Evolutionary conservation across 1,140 invertebrate species (phyloP), one percentile per base, ranked within the genome.

Genomic region (Acromyrmex charruanus): DNA sequence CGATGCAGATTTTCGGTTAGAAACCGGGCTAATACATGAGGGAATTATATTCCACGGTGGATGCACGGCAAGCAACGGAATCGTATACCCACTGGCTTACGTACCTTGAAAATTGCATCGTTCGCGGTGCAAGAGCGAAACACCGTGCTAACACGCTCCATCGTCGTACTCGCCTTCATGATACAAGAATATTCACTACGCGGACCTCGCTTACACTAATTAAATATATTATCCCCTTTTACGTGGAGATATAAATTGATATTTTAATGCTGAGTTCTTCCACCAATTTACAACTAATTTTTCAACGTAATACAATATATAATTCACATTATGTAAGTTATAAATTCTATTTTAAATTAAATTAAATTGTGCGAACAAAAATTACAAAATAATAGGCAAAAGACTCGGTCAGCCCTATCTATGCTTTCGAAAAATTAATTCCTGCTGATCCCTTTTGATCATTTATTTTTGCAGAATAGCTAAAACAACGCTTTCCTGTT

Each of bases 71-170:
- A 25, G 69, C 25, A 61, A 74, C 69, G 25, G 18, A 75, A 84
- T 75, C 69, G 55, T 69, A 51, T 84, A 74, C 39, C 39, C 10
- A 44, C 80, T 51, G 44, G 39, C 69, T 84, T 84, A 75, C 69
- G 80, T 84, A 75, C 69, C 80, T 84, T 75, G 69, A 84, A 84
- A 84, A 75, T 84, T 84, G 80, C 80, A 74, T 75, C 80, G 69
- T 84, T 84, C 25, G 80, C 69, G 80, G 55, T 61, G 69, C 80
- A 75, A 74, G 39, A 84, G 39, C 39, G 80, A 84, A 84, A 84
- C 80, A 84, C 28, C 14, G 21, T 75, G 55, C 69, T 84, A 84
- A 84, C 80, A 68, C 53, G 35, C 63, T 44, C 21, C 63, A 28
- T 44, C 77, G 18, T 35, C 63, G 21, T 39, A n/a, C 25, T 21